Evolutionary conservation across 2,113 vertebrate genomes (phyloP).

Genomic region (Nesospiza acunhae): DNA sequence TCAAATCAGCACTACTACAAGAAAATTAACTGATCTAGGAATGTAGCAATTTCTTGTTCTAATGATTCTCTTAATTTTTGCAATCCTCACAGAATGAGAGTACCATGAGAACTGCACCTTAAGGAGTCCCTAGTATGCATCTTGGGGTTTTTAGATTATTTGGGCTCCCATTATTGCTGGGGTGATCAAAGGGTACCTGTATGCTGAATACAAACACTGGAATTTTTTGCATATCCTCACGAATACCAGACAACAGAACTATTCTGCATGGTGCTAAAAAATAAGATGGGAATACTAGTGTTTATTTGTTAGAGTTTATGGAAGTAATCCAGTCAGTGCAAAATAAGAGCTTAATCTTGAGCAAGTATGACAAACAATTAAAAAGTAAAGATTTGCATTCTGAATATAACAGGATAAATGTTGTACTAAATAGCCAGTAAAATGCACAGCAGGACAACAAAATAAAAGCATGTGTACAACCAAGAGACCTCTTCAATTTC

Average conservation of each 20-base stretch:
- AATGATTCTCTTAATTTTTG: background rate
- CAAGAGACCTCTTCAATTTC: background rate
- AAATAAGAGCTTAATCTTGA: background rate
- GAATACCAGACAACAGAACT: background rate
- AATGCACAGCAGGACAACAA: background rate
- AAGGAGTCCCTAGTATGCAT: accelerated
- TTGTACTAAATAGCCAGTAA: background rate
- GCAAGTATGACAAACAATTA: background rate
- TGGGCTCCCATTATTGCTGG: background rate
- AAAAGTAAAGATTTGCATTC: background rate
- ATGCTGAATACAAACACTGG: background rate
- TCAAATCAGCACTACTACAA: background rate
- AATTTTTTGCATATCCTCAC: background rate
- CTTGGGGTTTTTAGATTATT: background rate
- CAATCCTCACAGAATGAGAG: background rate
- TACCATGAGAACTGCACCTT: background rate
- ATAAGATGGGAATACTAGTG: background rate
- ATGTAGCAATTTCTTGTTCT: background rate
- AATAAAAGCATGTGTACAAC: background rate
- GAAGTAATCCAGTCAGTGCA: background rate
- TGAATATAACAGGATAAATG: background rate
- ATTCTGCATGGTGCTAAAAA: background rate
- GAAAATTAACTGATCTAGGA: background rate
- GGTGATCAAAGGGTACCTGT: background rate
- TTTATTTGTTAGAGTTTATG: background rate